Evolutionary conservation across 2,113 vertebrate genomes (phyloP), one percentile per base, ranked within the genome.

Genomic region (Symphodus melops): DNA sequence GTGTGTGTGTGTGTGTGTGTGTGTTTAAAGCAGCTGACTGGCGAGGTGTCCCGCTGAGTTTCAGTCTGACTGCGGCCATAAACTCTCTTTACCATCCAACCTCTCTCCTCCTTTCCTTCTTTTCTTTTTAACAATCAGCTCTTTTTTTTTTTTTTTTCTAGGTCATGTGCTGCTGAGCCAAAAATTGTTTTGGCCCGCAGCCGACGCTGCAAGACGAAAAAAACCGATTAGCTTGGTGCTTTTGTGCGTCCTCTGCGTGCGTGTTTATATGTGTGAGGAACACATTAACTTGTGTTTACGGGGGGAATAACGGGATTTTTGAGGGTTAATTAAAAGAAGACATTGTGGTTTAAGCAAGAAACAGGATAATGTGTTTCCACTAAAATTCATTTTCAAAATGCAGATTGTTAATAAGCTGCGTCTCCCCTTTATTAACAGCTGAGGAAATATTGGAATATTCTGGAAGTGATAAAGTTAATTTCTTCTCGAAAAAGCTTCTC

Each of bases 91-190:
- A 85, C 62, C 76, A 48, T 72, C 69, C 61, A 79, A 69, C 62
- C 66, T 67, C 74, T n/a, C 59, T 48, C 14, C 42, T 46, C 61
- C 48, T 56, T 68, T 61, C 66, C 39, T 23, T 42, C 53, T 21
- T 33, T 39, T 60, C 25, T 71, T 87, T 93, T 90, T 79, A 86
- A 92, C 82, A 78, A 88, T 90, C 88, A 86, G 83, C 84, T 84
- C 73, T 87, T 91, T 92, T 88, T 89, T 51, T 89, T 84, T 72
- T 87, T 91, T 92, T 88, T 89, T 51, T 89, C 73, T 88, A 68
- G 90, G 86, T 89, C 89, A 87, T 79, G 81, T 72, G 83, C 75
- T 51, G 79, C 86, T 72, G 83, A 87, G 84, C 60, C 79, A 68
- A 85, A 84, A 79, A 25, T 28, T 52, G 56, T 77, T 75, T 76